Conservation (phyloP, 2,113 vertebrate genomes). For the Panthera tigris region DNA sequence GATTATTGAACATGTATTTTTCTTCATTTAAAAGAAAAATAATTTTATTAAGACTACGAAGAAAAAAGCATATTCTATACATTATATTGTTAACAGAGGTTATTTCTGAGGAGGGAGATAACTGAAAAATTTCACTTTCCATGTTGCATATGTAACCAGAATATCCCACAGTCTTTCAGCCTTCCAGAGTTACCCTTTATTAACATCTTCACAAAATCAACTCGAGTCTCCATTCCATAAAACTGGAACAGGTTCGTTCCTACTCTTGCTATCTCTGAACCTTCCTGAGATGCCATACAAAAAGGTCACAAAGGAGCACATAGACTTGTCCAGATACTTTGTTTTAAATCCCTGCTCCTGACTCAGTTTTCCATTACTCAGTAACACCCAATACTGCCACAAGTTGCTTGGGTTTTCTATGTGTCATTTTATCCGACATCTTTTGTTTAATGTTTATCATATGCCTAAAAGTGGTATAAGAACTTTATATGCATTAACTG, state of each 20-base stretch:
- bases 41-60: neutral
- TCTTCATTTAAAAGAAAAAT: neutral
- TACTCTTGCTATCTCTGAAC: neutral
- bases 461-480: neutral
- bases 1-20: neutral
- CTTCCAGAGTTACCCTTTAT: neutral
- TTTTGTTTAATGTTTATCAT: neutral
- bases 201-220: neutral
- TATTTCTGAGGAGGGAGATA: neutral
- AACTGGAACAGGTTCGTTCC: neutral
- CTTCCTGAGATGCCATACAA: neutral
- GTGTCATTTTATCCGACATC: neutral
- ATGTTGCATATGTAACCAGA: neutral
- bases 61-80: neutral
- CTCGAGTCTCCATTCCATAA: neutral
- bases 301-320: neutral
- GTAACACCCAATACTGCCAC: neutral
- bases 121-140: neutral
- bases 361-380: neutral
- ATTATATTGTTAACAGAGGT: neutral
- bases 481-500: neutral
- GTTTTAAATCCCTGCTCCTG: neutral
- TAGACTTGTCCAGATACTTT: neutral
- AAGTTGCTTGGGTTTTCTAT: neutral
- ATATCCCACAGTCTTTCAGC: neutral